These are phyloP conservation scores for Sarcophaga rosellei DNA, from an alignment of 2,888 invertebrate species.

Conservation along the genomic window DNA sequence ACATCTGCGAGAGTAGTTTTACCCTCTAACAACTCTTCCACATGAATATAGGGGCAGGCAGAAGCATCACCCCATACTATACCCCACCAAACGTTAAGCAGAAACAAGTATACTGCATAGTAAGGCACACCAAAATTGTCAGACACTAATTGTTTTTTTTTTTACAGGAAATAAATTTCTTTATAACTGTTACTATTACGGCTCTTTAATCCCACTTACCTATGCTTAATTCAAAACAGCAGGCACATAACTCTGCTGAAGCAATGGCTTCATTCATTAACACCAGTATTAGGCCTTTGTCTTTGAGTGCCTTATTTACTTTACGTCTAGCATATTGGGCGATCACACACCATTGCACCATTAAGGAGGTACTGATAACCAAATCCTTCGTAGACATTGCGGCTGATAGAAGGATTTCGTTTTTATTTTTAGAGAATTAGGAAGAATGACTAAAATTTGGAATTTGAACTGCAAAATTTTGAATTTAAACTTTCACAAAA, in stretches of 20 bases:
- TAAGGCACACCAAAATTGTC: constrained; percentile 92
- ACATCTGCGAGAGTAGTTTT: constrained; percentile 85
- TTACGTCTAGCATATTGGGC: constrained; percentile 87
- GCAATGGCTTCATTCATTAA: constrained; percentile 90
- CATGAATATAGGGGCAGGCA: constrained; percentile 92
- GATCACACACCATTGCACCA: constrained; percentile 86
- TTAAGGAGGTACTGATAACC: constrained; percentile 87
- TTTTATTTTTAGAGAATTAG: neutral
- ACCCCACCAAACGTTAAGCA: constrained; percentile 93
- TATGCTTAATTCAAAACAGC: constrained; percentile 93
- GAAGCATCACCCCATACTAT: constrained; percentile 92
- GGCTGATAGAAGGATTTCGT: constrained; percentile 8
- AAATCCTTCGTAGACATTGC: constrained; percentile 84
- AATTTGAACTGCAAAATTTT: neutral
- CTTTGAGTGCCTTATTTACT: constrained; percentile 83
- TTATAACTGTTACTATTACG: neutral
- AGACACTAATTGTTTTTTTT: constrained; percentile 84
- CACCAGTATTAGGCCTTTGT: constrained; percentile 84
- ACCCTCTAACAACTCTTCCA: constrained; percentile 90
- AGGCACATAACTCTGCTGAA: constrained; percentile 91
- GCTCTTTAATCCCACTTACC: constrained; percentile 82
- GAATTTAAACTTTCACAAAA: no score
- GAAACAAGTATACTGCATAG: constrained; percentile 89
- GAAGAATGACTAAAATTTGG: constrained; percentile 50
- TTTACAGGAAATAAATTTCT: neutral